phyloP scores from a whole-genome alignment of 2,888 invertebrate genomes.

The Andrena fulva region DNA sequence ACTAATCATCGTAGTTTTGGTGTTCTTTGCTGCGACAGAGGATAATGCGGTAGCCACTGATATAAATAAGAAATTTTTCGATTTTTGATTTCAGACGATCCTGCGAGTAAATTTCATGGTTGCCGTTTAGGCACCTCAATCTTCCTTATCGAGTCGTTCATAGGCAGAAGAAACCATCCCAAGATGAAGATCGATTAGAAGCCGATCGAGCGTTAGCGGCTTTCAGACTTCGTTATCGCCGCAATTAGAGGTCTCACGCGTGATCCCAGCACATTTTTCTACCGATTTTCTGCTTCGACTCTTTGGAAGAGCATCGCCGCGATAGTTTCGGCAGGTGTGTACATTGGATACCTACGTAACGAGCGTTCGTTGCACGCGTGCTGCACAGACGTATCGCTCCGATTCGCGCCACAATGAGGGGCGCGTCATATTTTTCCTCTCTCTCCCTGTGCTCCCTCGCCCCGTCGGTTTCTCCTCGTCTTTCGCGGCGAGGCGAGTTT shows the following conservation, averaged over 20 bases:
- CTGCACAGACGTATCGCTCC: slow-evolving; percentile 38
- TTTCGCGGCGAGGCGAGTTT: slow-evolving; percentile 44
- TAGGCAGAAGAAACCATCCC: neutral
- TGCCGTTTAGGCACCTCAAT: no score
- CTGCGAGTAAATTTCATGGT: no score
- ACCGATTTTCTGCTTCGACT: slow-evolving; percentile 40
- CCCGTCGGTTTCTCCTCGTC: neutral
- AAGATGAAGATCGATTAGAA: neutral
- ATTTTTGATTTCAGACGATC: no score
- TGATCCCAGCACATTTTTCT: slow-evolving; percentile 4
- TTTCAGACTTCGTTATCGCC: neutral
- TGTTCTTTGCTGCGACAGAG: no score
- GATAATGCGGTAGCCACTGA: no score
- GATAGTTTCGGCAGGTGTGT: slow-evolving; percentile 25
- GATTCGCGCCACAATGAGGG: slow-evolving; percentile 44
- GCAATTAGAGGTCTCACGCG: slow-evolving; percentile 19
- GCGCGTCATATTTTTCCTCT: slow-evolving; percentile 27
- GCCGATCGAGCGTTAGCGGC: neutral
- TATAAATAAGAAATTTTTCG: no score
- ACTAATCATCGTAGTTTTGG: no score
- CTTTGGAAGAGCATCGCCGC: slow-evolving; percentile 21
- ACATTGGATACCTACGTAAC: slow-evolving; percentile 40
- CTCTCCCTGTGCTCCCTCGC: slow-evolving; percentile 1
- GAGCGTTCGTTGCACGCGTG: slow-evolving; percentile 26
- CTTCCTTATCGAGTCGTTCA: neutral